phyloP scores from a whole-genome alignment of 2,797 vertebrate species.

The Eleutherodactylus coqui region DNA sequence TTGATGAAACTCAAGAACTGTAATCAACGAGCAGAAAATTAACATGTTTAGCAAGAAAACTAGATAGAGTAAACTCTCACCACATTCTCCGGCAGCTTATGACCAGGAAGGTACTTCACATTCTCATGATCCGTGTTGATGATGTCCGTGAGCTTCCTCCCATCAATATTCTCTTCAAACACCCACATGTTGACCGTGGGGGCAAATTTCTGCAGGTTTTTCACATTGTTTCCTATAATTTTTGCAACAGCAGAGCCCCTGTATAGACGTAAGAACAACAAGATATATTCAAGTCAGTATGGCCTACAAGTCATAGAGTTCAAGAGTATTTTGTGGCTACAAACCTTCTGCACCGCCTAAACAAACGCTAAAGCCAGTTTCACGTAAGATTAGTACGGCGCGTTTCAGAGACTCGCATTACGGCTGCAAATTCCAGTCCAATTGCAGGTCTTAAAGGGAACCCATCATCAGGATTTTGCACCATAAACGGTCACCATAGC shows the following conservation, averaged over 20 bases:
- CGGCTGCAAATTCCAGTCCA: too few species aligned
- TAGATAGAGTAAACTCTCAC: slow-evolving; percentile 70
- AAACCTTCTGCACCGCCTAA: too few species aligned
- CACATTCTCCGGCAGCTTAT: slow-evolving; percentile 93
- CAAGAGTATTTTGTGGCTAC: too few species aligned
- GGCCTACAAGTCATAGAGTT: too few species aligned
- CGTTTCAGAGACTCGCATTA: too few species aligned
- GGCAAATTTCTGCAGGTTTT: slow-evolving; percentile 81
- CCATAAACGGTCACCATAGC: too few species aligned
- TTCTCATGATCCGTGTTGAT: slow-evolving; percentile 93
- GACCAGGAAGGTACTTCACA: slow-evolving; percentile 90
- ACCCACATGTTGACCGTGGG: slow-evolving; percentile 93
- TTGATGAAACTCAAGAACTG: too few species aligned
- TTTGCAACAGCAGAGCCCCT: slow-evolving; percentile 92
- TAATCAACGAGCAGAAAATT: too few species aligned
- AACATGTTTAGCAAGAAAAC: not conserved
- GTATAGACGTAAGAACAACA: slow-evolving; percentile 48
- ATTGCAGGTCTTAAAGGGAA: too few species aligned
- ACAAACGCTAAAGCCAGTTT: too few species aligned
- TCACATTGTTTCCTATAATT: slow-evolving; percentile 87
- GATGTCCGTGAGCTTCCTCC: slow-evolving; percentile 89
- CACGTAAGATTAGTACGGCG: too few species aligned
- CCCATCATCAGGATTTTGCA: too few species aligned
- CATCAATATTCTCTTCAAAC: slow-evolving; percentile 87
- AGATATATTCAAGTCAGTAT: not conserved